phyloP scores from a whole-genome alignment of 2,888 invertebrate species.

The Bombylius discolor region DNA sequence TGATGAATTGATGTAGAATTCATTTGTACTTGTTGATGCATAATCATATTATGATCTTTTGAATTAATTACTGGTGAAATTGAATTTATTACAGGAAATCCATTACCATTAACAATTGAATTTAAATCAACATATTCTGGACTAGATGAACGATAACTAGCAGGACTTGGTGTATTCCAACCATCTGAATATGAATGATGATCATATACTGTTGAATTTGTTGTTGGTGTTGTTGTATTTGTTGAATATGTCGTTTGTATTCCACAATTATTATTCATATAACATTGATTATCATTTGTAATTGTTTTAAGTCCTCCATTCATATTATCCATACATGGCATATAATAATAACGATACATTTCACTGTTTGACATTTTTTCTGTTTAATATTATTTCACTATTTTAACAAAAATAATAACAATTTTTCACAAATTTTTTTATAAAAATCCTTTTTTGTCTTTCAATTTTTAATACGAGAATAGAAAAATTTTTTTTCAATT shows the following conservation, averaged over 20 bases:
- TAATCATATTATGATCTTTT: background rate
- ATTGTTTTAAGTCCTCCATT: conserved; percentile 3
- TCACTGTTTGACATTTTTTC: conserved; percentile 31
- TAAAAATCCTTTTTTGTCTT: too few relatives aligned
- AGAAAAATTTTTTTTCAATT: background rate
- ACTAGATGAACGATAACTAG: conserved; percentile 35
- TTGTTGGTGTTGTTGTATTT: background rate
- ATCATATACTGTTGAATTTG: background rate
- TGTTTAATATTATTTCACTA: background rate
- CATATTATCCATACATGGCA: background rate
- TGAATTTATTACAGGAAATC: background rate
- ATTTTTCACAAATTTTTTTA: too few relatives aligned
- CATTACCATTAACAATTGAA: conserved; percentile 18
- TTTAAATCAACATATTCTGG: conserved; percentile 35
- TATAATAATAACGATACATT: conserved; percentile 34
- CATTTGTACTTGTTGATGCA: conserved; percentile 13
- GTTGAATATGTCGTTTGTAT: background rate
- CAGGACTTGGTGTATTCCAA: conserved; percentile 35
- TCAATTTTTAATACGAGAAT: too few relatives aligned
- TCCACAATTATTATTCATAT: conserved; percentile 1
- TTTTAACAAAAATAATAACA: too few relatives aligned
- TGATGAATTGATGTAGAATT: background rate
- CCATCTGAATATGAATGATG: conserved; percentile 32
- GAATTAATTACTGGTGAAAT: background rate
- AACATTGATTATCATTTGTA: conserved; percentile 4